Conservation (phyloP, 2,888 invertebrate species). For the Boloria euphrosyne region DNA sequence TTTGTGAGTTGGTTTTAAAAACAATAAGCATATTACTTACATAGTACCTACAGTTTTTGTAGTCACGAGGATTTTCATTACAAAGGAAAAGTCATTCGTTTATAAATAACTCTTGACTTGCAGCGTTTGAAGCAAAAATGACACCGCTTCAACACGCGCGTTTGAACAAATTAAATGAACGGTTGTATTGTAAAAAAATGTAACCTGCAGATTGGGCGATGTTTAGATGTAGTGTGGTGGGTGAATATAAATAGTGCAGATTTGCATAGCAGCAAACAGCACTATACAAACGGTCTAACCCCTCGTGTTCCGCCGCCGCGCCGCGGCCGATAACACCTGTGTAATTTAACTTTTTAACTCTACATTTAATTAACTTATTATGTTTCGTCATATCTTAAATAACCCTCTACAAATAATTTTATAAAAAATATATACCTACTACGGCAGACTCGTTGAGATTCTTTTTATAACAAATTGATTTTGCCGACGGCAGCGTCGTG, state of each 20-base stretch:
- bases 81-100: too few species aligned
- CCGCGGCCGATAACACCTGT: not conserved
- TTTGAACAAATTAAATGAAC: constrained; percentile 2
- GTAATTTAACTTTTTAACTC: constrained; percentile 2
- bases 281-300: not conserved
- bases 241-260: constrained; percentile 15
- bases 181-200: not conserved
- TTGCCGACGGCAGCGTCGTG: too few species aligned
- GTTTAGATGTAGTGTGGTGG: constrained; percentile 7
- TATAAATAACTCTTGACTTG: too few species aligned
- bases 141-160: not conserved
- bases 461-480: too few species aligned
- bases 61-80: too few species aligned
- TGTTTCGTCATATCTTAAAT: not conserved
- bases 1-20: too few species aligned
- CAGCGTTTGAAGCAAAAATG: too few species aligned
- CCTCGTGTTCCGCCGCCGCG: not conserved
- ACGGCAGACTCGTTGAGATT: too few species aligned
- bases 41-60: too few species aligned
- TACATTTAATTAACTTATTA: not conserved
- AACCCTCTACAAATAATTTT: too few species aligned
- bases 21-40: too few species aligned
- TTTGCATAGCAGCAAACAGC: constrained; percentile 19
- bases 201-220: not conserved
- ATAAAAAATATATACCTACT: too few species aligned